Percentiles rank a stretch among this genome's conserved stretches.
phyloP scores from a whole-genome alignment of 2,113 vertebrate genomes.

The Mungos mungo region DNA sequence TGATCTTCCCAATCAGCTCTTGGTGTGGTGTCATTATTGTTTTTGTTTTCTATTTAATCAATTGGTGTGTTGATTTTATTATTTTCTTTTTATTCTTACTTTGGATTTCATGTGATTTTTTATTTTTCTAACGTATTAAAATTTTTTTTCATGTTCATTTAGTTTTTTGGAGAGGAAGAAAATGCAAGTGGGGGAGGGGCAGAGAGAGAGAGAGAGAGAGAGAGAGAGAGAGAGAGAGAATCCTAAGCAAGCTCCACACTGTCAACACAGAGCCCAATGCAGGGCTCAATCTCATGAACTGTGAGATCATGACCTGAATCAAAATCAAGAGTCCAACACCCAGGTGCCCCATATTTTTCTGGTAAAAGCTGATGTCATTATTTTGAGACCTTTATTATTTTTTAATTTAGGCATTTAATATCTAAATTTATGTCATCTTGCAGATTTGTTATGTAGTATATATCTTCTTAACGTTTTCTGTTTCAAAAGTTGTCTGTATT shows the following conservation, averaged over 20 bases:
- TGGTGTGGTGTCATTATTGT: neutral
- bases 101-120: neutral
- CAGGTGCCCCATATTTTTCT: too few species aligned
- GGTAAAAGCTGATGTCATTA: neutral
- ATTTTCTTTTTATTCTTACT: neutral
- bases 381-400: neutral
- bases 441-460: neutral
- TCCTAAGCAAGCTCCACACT: too few species aligned
- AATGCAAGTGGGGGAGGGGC: too few species aligned
- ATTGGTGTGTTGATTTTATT: neutral
- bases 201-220: too few species aligned
- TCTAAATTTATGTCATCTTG: neutral
- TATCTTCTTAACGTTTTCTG: neutral
- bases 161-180: too few species aligned
- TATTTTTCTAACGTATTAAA: neutral
- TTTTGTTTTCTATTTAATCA: neutral
- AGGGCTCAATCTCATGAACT: too few species aligned
- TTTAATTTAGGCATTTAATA: neutral
- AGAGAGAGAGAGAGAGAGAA: too few species aligned
- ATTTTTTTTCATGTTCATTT: too few species aligned
- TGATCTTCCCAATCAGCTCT: neutral
- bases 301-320: too few species aligned
- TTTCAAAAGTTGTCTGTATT: neutral
- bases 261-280: too few species aligned
- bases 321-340: too few species aligned